phyloP scores from a whole-genome alignment of 92 coral and sea anemone genomes.

The Porites evermanni region DNA sequence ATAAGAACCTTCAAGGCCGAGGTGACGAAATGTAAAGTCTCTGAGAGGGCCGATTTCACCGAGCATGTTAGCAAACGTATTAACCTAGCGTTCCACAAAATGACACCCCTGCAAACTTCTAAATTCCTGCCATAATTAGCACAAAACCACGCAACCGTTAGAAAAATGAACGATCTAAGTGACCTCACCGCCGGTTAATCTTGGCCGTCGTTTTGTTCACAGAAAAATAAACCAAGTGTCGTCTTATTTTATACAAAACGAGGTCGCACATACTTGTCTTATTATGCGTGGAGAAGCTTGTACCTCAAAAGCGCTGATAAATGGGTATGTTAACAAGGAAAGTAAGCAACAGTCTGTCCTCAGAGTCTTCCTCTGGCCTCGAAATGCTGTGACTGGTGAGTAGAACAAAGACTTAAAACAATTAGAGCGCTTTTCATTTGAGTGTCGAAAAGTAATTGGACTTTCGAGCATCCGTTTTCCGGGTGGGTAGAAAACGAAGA shows the following conservation, averaged over 20 bases:
- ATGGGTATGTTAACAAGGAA: slow-evolving; percentile 20
- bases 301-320: background rate
- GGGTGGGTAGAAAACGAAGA: no score
- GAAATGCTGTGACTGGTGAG: slow-evolving; percentile 86
- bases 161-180: background rate
- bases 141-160: background rate
- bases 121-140: background rate
- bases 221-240: slow-evolving; percentile 84
- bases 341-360: slow-evolving; percentile 31
- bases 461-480: no score
- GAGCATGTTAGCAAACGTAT: no score
- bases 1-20: no score
- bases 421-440: no score
- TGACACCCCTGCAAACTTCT: no score
- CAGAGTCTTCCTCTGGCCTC: slow-evolving; percentile 92
- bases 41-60: no score
- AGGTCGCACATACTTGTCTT: slow-evolving; percentile 87
- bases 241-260: slow-evolving; percentile 77
- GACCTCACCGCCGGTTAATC: background rate
- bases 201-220: background rate
- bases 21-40: no score
- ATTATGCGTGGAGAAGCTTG: slow-evolving; percentile 72
- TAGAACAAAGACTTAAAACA: background rate
- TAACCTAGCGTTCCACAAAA: no score
- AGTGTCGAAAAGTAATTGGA: no score